phyloP scores from a whole-genome alignment of 2,888 invertebrate genomes.

The Hemaris fuciformis region DNA sequence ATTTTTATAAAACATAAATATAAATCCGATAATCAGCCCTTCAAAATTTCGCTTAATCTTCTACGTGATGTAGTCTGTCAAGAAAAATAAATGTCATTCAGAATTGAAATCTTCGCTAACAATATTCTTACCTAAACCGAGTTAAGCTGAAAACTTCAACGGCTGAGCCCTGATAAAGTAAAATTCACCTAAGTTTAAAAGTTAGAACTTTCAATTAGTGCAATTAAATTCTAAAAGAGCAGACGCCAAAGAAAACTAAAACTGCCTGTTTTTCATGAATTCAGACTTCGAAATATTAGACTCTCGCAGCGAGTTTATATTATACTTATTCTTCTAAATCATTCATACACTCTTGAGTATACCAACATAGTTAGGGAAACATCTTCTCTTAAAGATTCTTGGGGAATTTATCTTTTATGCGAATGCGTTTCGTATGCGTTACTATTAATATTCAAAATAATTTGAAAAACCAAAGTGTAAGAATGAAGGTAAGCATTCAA shows the following conservation, averaged over 20 bases:
- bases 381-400: too few relatives aligned
- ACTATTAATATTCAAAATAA: too few relatives aligned
- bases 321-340: not conserved
- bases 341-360: too few relatives aligned
- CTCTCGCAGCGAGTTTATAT: not conserved
- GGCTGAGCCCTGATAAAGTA: conserved; percentile 8
- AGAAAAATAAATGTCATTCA: not conserved
- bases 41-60: not conserved
- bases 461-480: too few relatives aligned
- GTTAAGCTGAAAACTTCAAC: not conserved
- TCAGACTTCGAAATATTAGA: not conserved
- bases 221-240: conserved; percentile 17
- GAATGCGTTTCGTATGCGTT: too few relatives aligned
- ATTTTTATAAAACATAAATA: too few relatives aligned
- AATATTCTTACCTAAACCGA: not conserved
- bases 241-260: not conserved
- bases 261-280: not conserved
- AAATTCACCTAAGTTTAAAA: conserved; percentile 21
- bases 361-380: too few relatives aligned
- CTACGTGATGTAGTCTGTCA: not conserved
- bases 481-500: too few relatives aligned
- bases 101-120: not conserved
- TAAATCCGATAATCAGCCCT: too few relatives aligned
- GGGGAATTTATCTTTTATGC: too few relatives aligned
- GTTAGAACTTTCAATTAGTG: conserved; percentile 25